Base-by-base conservation (phyloP, 2,113 vertebrate species). In the Tragelaphus scriptus region DNA sequence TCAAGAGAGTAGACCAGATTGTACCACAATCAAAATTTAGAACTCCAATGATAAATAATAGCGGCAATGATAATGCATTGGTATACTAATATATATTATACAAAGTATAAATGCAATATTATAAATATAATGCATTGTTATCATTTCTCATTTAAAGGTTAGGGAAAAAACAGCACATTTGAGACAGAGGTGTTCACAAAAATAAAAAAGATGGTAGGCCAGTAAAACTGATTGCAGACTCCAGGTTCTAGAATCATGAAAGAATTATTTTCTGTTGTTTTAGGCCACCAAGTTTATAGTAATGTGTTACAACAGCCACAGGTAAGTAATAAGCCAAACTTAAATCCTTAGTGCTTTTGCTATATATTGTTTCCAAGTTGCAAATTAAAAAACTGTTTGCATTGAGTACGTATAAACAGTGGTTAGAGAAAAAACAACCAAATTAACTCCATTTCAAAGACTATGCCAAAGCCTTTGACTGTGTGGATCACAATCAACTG, bases 131-230 rank as follows among this genome's bases (percentile, higher is more conserved):
- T 30, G 13, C 9, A 93, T 40, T 85, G 21, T 84, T 98, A 98
- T 59, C 95, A 98, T 97, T 98, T 94, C 98, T 97, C 92, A 97
- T 98, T 87, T 95, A 63, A 80, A 94, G 94, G 79, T 71, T 5
- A 90, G 68, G 85, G 97, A 96, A 98, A 91, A 88, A 49, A 98
- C 91, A 97, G 95, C 81, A 96, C 6, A 90, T 4, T 28, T 44
- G 11, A 90, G 44, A 71, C 19, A 55, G 3, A 30, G 40, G 6
- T 77, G 5, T 61, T 80, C 58, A 12, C n/a, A 51, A 81, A 80
- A 82, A n/a, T 81, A 16, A 30, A 82, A 82, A 25, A 5, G 32
- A 36, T 19, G 19, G 59, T 49, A 58, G 58, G 9, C 40, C 28
- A 94, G 32, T 86, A 44, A 90, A 58, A 80, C 8, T 80, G 17